phyloP scores from a whole-genome alignment of 1,140 invertebrate species.

The Hyles vespertilio region DNA sequence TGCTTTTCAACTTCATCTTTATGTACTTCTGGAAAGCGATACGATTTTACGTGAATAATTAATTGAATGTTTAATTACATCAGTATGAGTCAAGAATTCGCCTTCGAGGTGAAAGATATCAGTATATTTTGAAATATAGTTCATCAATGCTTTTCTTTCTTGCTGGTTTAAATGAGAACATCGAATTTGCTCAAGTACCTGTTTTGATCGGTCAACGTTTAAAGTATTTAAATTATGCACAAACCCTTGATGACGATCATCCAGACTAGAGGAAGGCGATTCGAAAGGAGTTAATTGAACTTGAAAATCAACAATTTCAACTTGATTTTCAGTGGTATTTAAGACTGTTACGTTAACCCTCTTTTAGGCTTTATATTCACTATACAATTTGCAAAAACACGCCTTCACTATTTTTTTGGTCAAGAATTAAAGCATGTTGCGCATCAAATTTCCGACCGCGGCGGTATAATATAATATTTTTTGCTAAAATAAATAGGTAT shows the following conservation, averaged over 20 bases:
- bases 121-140: constrained; percentile 18
- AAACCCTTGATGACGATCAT: constrained; percentile 9
- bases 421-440: constrained; percentile 15
- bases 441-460: constrained; percentile 18
- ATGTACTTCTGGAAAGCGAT: constrained; percentile 28
- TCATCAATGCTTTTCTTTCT: constrained; percentile 13
- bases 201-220: constrained; percentile 3
- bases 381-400: constrained; percentile 25
- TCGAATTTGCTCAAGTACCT: constrained; percentile 15
- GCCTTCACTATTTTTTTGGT: constrained; percentile 15
- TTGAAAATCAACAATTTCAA: constrained; percentile 12
- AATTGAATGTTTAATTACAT: constrained; percentile 20
- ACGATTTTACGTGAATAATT: constrained; percentile 26
- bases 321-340: constrained; percentile 19
- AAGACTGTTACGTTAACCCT: constrained; percentile 21
- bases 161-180: constrained; percentile 15
- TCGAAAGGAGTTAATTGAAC: constrained; percentile 15
- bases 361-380: constrained; percentile 21
- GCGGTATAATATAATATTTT: constrained; percentile 22
- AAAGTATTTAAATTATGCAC: constrained; percentile 1
- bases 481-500: constrained; percentile 20
- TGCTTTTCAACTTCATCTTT: constrained; percentile 27
- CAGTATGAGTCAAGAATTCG: constrained; percentile 19
- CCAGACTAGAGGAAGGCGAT: not conserved
- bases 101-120: constrained; percentile 21